Percentiles rank a stretch among this genome's conserved stretches.
phyloP scores from a whole-genome alignment of 2,113 vertebrate genomes.

The Ailuropoda melanoleuca region DNA sequence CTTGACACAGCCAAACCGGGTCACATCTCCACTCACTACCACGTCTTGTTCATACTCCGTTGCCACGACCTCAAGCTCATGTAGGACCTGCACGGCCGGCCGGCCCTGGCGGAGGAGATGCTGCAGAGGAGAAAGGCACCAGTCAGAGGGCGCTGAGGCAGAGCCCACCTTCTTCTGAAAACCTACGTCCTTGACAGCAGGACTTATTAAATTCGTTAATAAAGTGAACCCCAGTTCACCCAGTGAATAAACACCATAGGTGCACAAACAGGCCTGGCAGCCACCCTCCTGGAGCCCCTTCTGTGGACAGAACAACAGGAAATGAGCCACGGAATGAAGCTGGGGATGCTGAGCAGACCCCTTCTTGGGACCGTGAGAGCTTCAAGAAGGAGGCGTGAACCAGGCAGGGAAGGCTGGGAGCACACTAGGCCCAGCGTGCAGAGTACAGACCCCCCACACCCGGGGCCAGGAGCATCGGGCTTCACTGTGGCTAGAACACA shows the following conservation, averaged over 20 bases:
- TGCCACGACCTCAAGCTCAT: constrained; percentile 92
- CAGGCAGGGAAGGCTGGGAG: background rate
- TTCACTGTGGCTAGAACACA: background rate
- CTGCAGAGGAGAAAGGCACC: constrained; percentile 76
- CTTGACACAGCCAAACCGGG: constrained; percentile 71
- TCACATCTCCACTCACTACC: constrained; percentile 78
- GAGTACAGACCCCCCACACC: background rate
- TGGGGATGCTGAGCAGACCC: rapidly evolving
- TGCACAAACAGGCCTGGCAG: rapidly evolving
- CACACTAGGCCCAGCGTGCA: rapidly evolving
- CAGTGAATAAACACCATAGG: background rate
- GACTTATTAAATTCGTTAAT: background rate
- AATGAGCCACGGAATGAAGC: rapidly evolving
- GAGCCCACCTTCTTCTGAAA: background rate
- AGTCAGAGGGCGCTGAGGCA: background rate
- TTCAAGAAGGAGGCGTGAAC: background rate
- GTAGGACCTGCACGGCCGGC: constrained; percentile 89
- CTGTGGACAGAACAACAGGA: rapidly evolving
- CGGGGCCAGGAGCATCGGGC: rapidly evolving
- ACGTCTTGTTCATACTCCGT: constrained; percentile 91
- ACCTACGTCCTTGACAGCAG: rapidly evolving
- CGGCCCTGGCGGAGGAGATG: constrained; percentile 92
- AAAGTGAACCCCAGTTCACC: rapidly evolving
- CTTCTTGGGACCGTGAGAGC: background rate
- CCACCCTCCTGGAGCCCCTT: rapidly evolving